Evolutionary conservation across 2,888 invertebrate species (phyloP).

Genomic region (Elegia similella): DNA sequence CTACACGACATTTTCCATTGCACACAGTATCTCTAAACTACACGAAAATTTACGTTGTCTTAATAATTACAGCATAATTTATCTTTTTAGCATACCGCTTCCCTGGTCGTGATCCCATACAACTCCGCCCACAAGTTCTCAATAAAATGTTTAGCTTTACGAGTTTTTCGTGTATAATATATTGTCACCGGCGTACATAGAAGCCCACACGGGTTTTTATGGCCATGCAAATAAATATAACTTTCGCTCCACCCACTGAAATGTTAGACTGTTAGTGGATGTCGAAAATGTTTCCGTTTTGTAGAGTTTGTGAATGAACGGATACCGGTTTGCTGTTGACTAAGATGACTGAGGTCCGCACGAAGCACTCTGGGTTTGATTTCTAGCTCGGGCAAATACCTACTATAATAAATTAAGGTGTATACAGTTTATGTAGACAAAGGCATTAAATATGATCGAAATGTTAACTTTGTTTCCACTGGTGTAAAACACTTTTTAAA

Average conservation of each 20-base stretch:
- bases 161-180: constrained; percentile 13
- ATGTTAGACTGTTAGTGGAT: neutral
- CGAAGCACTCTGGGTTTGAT: too few relatives aligned
- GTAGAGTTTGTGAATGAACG: neutral
- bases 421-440: too few relatives aligned
- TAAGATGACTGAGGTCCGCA: neutral
- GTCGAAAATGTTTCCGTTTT: neutral
- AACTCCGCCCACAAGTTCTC: constrained; percentile 1
- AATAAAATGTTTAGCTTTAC: constrained; percentile 13
- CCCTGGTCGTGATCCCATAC: neutral
- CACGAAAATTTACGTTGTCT: neutral
- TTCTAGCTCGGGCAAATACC: too few relatives aligned
- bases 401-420: too few relatives aligned
- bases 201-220: constrained; percentile 16
- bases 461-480: too few relatives aligned
- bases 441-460: too few relatives aligned
- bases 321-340: neutral
- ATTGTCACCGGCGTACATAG: constrained; percentile 10
- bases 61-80: neutral
- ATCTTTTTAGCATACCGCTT: neutral
- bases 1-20: too few relatives aligned
- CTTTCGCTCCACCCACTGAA: constrained; percentile 8
- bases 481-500: too few relatives aligned
- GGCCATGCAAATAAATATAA: constrained; percentile 11
- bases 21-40: neutral